phyloP scores from a whole-genome alignment of 2,113 vertebrate genomes.

The Eulemur macaco region DNA sequence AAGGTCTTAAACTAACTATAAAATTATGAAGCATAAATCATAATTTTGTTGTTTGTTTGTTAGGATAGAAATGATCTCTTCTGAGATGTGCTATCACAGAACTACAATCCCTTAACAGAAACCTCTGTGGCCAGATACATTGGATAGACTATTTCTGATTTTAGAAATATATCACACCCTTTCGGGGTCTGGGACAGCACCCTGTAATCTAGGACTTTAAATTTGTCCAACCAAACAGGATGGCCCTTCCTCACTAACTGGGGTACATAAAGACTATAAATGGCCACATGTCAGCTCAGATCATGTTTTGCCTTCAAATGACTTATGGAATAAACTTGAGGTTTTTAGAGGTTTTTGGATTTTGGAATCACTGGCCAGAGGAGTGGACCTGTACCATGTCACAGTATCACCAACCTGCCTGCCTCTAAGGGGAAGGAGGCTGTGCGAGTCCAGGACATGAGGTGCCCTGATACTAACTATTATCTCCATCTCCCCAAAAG shows the following conservation, averaged over 20 bases:
- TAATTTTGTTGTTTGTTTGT: background rate
- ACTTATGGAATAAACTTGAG: background rate
- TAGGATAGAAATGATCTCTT: background rate
- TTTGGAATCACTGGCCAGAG: background rate
- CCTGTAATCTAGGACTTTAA: background rate
- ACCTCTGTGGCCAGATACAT: background rate
- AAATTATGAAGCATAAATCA: background rate
- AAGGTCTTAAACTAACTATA: background rate
- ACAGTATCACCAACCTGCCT: background rate
- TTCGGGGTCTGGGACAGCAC: background rate
- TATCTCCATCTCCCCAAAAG: background rate
- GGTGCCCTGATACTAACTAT: background rate
- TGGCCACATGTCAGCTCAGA: background rate
- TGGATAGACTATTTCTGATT: background rate
- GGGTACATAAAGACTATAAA: background rate
- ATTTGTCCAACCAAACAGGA: background rate
- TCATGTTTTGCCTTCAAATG: background rate
- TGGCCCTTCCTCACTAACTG: background rate
- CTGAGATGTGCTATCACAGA: background rate
- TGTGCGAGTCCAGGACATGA: background rate
- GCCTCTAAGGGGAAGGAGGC: background rate
- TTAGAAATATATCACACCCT: background rate
- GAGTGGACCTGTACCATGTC: background rate
- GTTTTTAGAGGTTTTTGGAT: background rate
- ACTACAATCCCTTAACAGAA: background rate